Base-by-base conservation (phyloP, 2,888 invertebrate genomes). In the Amphiduros pacificus region DNA sequence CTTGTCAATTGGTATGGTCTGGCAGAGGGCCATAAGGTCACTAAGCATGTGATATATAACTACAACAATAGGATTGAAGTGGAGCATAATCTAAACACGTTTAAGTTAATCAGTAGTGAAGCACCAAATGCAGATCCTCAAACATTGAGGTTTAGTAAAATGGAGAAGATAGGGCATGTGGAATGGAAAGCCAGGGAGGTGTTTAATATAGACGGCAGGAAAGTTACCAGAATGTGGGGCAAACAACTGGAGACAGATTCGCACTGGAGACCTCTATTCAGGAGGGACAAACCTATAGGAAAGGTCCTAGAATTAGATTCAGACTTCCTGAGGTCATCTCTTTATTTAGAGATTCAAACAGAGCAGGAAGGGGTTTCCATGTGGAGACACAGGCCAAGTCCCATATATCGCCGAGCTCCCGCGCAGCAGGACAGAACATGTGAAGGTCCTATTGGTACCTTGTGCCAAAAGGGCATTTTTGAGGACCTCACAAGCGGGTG, bases 101-200 rank as follows among this genome's bases (percentile, higher is more conserved):
- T 77, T 62, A 77, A 77, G 62, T 60, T 77, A 28, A 74, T n/a
- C n/a, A n/a, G 17, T n/a, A 9, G 20, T 20, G 20, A 11, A n/a
- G n/a, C n/a, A n/a, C n/a, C n/a, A n/a, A n/a, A n/a, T n/a, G n/a
- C n/a, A n/a, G n/a, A n/a, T n/a, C n/a, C n/a, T n/a, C n/a, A n/a
- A n/a, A n/a, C n/a, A 26, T 3, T 74, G n/a, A 71, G 75, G 41
- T 77, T 75, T 68, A 77, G 75, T 64, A 77, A 77, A 62, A 73
- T 77, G 74, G 77, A 77, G 58, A 76, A 74, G 62, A 72, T 76
- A n/a, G 77, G 77, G 4, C 75, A 77, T 69, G 55, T 77, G 11
- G 77, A 77, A 64, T 74, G 73, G 72, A 74, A 72, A 55, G 57
- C 75, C n/a, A 66, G 77, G 17, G 73, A 75, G 44, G 61, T 76